Evolutionary conservation across 2,888 invertebrate species (phyloP), one percentile per base, ranked within the genome.

Genomic region (Scaptomyza caliginosa): DNA sequence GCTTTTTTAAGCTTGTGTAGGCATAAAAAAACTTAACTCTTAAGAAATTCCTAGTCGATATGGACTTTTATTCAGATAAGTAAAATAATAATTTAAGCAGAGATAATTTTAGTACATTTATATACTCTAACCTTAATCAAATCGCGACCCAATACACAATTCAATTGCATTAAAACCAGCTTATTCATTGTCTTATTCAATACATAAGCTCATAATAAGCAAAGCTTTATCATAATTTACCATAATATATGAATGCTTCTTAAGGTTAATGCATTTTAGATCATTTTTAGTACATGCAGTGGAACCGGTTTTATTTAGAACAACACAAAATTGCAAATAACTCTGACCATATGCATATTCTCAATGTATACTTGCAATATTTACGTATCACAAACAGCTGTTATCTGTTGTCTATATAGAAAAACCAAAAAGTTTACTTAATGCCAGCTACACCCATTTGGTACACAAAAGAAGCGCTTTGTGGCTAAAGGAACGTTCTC

Each of bases 371-470:
- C 19, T 30, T 63, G 2, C 21, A 40, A 48, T 34, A 60, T 51
- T 58, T 58, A 51, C 32, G 32, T 51, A 32, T 32, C 26, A 11
- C 45, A 51, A 19, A 46, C 34, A 38, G n/a, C 26, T 51, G 23
- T 32, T 55, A 69, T 63, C 70, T 49, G 11, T 16, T 32, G 19
- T 52, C 23, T 21, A 52, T n/a, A 34, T n/a, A n/a, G n/a, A 24
- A 28, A n/a, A 34, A 24, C 7, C 50, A 4, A 23, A 38, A 16
- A 24, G 50, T 55, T 55, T 51, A 49, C 51, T 36, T 66, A 30
- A n/a, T 13, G 13, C 34, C 23, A 11, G 21, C 52, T 36, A 34
- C 63, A 51, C 54, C 66, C 55, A 24, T 45, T 49, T 23, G 0
- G 19, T 4, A 11, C 23, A 49, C 21, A 49, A 17, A 23, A 16